Conservation (phyloP, 2,888 invertebrate species). For the Dichetophora obliterata region DNA sequence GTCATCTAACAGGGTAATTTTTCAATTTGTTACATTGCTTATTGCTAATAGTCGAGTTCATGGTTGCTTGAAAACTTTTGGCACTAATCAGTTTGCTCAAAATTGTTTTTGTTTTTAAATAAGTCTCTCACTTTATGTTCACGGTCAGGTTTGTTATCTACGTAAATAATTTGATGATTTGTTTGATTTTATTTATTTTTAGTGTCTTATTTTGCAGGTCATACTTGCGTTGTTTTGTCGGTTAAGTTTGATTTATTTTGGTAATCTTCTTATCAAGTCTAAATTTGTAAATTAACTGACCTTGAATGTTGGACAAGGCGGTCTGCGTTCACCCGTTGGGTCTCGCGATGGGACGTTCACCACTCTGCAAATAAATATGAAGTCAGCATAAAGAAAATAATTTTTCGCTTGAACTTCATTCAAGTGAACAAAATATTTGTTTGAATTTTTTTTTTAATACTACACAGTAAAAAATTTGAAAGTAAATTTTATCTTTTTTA, state of each 20-base stretch:
- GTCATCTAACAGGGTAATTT: constrained; percentile 54
- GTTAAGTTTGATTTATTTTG: not conserved
- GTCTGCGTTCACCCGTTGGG: not conserved
- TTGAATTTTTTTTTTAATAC: too few relatives aligned
- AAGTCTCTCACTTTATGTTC: constrained; percentile 12
- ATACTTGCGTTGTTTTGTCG: not conserved
- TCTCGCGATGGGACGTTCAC: not conserved
- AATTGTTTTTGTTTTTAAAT: not conserved
- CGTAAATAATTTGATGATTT: constrained; percentile 2
- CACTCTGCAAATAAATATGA: not conserved
- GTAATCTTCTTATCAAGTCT: constrained; percentile 4
- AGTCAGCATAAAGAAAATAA: not conserved
- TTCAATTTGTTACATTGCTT: constrained; percentile 60
- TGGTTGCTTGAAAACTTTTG: not conserved
- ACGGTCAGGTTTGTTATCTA: constrained; percentile 33
- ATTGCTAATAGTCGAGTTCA: constrained; percentile 23
- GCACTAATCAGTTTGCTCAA: not conserved
- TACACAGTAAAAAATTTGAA: too few relatives aligned
- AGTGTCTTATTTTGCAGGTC: not conserved
- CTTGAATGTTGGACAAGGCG: not conserved
- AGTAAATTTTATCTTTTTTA: too few relatives aligned
- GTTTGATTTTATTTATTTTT: not conserved
- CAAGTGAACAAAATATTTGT: too few relatives aligned
- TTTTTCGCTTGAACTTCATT: too few relatives aligned
- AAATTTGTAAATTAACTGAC: constrained; percentile 29